Base-by-base conservation (phyloP, 2,113 vertebrate genomes). In the Hirundichthys speculiger region DNA sequence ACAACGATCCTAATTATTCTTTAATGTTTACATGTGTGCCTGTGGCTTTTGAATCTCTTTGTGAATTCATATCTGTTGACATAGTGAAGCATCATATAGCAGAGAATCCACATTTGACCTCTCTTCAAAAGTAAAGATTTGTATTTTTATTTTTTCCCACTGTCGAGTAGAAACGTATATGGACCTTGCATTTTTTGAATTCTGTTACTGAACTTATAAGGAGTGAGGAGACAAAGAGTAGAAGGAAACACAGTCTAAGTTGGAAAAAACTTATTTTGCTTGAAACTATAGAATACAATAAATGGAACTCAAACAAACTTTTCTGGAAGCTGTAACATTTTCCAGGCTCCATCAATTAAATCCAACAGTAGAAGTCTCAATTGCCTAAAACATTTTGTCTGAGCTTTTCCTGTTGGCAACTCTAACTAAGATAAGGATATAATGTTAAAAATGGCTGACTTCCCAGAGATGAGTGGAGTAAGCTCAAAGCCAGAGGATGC, bases 361-460 rank as follows among this genome's bases (percentile, higher is more conserved):
- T 64, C 57, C 13, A 19, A 52, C 53, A n/a, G 49, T 64, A 15
- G 53, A 34, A 62, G 63, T 71, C 73, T 49, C 60, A 25, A 5
- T 69, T 68, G 63, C 69, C 69, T 62, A 38, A 76, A 82, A 83
- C 42, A 73, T 41, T 38, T 46, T 30, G 53, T 52, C 41, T 64
- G 43, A 74, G 65, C 71, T 77, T 74, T 74, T 84, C 75, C 71
- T 69, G 67, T 69, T 73, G 63, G 78, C 75, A 76, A 64, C 58
- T 61, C 69, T 75, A 68, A 79, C 80, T 56, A 63, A 87, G 77
- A 83, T 79, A 73, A 86, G 80, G 72, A 75, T 66, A 62, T 80
- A 65, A 69, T 80, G 76, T 79, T 78, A 47, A 54, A 81, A 83
- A 77, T 86, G 85, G 81, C 77, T 76, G 68, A 76, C 70, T 78